These are phyloP conservation scores for Eulemur rufifrons DNA, from an alignment of 2,113 vertebrate species.

Conservation along the genomic window DNA sequence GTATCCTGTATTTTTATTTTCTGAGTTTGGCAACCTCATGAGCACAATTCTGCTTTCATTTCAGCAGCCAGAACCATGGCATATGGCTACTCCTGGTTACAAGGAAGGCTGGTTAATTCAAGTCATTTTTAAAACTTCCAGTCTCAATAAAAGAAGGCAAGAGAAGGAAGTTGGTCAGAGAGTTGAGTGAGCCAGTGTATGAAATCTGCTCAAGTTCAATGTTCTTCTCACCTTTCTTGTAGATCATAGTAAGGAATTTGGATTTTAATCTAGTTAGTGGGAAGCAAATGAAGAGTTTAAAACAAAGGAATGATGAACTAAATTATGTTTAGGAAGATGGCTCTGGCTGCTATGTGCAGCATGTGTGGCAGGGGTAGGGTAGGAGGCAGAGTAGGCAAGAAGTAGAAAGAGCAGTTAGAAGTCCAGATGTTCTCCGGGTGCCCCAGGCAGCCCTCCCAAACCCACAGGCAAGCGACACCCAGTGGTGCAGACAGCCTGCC, in stretches of 20 bases:
- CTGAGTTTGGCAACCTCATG: neutral
- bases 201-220: neutral
- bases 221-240: neutral
- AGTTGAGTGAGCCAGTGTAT: neutral
- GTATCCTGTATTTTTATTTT: neutral
- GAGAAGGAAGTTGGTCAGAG: neutral
- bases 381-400: neutral
- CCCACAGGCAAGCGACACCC: neutral
- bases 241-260: neutral
- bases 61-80: neutral
- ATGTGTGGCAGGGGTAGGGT: neutral
- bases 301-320: neutral
- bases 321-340: neutral
- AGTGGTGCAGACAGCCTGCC: neutral
- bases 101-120: neutral
- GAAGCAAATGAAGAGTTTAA: neutral
- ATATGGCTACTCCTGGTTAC: neutral
- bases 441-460: neutral
- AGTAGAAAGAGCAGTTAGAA: neutral
- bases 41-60: neutral
- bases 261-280: neutral
- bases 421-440: too few species aligned
- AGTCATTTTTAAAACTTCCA: neutral
- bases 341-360: neutral
- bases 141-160: constrained; percentile 20